Evolutionary conservation across 2,113 vertebrate genomes (phyloP), one percentile per base, ranked within the genome.

Genomic region (Microcebus jonahi): DNA sequence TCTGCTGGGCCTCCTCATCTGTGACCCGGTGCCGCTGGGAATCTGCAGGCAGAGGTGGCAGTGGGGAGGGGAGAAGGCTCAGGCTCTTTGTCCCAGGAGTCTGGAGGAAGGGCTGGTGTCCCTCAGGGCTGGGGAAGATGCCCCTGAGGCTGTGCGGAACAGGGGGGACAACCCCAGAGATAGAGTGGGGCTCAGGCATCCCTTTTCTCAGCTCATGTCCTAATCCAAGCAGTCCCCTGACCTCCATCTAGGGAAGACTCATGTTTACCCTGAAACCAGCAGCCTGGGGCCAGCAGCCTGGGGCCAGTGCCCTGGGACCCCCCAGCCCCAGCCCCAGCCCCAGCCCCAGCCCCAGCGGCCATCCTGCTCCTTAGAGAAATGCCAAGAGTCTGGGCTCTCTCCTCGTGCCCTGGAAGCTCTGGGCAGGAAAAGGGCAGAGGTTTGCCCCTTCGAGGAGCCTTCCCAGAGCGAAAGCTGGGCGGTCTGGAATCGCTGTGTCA

Each of bases 11-110:
- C 45, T 97, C 94, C 45, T 97, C 96, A 0, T 98, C 75, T 1
- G 95, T 93, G 13, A 97, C 11, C 4, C 96, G 98, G 31, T 45
- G 71, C 34, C 98, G 97, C 90, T 98, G 96, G 2, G 98, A 99
- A 61, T 98, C 98, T 99, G 87, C 0, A 55, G 94, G 57, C 63
- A 81, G 55, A 61, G 45, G 4, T 1, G 1, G n/a, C 0, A 6
- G 23, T 39, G 61, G 73, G 29, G 23, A 20, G 8, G 34, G 36
- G 15, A 0, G 15, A 20, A 61, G 14, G 17, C 31, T 55, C 77
- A 8, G 2, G 45, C 8, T 6, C 61, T 39, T 29, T 14, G 10
- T 34, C 29, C 57, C 8, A 1, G 18, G 67, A 39, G 34, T 17
- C 80, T 1, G 2, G 65, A 48, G 36, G 36, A n/a, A 14, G 63